Conservation (phyloP, 2,797 vertebrate genomes). For the Pseudotriccus pelzelni region DNA sequence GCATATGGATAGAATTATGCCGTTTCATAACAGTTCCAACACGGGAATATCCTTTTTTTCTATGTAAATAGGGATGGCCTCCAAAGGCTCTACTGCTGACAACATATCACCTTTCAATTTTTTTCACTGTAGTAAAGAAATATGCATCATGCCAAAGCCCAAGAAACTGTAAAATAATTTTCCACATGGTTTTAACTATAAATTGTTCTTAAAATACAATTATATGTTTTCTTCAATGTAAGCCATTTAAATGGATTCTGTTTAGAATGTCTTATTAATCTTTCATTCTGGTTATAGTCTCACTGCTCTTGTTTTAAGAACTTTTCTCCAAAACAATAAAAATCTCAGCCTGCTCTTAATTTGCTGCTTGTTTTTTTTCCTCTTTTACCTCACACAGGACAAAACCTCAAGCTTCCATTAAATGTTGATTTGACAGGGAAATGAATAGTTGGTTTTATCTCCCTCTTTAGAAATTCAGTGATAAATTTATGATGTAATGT, state of each 20-base stretch:
- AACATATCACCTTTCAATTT: background rate
- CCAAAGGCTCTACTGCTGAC: background rate
- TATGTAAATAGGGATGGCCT: background rate
- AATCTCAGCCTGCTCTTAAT: background rate
- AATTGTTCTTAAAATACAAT: background rate
- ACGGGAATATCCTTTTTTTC: background rate
- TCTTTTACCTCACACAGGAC: background rate
- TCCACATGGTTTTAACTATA: slow-evolving; percentile 25
- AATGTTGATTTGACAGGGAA: slow-evolving; percentile 8
- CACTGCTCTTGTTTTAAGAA: background rate
- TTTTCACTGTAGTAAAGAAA: background rate
- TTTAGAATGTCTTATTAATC: background rate
- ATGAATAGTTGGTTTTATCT: background rate
- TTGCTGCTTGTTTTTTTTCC: background rate
- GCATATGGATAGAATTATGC: background rate
- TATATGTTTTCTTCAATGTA: slow-evolving; percentile 7
- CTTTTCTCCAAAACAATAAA: slow-evolving; percentile 21
- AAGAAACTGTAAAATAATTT: background rate
- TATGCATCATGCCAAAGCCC: background rate
- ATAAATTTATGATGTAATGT: background rate
- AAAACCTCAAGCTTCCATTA: background rate
- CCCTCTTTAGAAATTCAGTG: background rate
- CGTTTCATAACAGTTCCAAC: background rate
- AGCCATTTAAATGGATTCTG: background rate
- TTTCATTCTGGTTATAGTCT: slow-evolving; percentile 17